A percentile compares a stretch with the other conserved stretches of the same genome.
Conservation (phyloP, 1,140 invertebrate species). For the Saccostrea cuccullata region DNA sequence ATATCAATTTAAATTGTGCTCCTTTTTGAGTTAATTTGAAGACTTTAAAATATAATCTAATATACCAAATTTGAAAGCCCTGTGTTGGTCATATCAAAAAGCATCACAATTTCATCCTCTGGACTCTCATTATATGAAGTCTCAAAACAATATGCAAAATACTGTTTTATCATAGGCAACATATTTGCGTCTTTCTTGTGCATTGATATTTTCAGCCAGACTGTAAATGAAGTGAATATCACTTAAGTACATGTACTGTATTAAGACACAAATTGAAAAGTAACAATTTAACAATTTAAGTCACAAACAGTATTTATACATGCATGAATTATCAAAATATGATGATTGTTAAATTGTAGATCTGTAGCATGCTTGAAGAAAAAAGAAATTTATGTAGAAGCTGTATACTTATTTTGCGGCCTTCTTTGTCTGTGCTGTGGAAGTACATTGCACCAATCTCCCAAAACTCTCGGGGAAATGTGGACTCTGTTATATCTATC, state of each 20-base stretch:
- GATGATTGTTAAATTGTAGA: neutral
- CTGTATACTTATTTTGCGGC: conserved; percentile 81
- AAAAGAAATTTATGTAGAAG: conserved; percentile 42
- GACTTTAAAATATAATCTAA: neutral
- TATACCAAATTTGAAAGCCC: conserved; percentile 93
- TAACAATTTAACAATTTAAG: neutral
- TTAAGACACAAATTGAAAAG: neutral
- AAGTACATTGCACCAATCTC: conserved; percentile 88
- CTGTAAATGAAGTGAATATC: conserved; percentile 60
- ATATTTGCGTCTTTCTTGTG: conserved; percentile 85
- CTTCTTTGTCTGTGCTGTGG: conserved; percentile 89
- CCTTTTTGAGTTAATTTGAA: neutral
- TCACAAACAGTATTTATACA: neutral
- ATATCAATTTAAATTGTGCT: neutral
- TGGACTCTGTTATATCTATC: conserved; percentile 85
- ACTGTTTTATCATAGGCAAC: conserved; percentile 87
- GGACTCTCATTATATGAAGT: conserved; percentile 85
- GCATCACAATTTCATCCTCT: conserved; percentile 88
- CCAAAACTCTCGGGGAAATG: conserved; percentile 85
- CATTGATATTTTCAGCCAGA: conserved; percentile 72
- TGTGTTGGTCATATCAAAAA: conserved; percentile 93
- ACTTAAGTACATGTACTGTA: neutral
- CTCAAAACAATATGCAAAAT: conserved; percentile 94
- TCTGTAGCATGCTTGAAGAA: neutral
- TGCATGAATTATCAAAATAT: neutral